Conservation (phyloP, 2,113 vertebrate species). For the Uria aalge region DNA sequence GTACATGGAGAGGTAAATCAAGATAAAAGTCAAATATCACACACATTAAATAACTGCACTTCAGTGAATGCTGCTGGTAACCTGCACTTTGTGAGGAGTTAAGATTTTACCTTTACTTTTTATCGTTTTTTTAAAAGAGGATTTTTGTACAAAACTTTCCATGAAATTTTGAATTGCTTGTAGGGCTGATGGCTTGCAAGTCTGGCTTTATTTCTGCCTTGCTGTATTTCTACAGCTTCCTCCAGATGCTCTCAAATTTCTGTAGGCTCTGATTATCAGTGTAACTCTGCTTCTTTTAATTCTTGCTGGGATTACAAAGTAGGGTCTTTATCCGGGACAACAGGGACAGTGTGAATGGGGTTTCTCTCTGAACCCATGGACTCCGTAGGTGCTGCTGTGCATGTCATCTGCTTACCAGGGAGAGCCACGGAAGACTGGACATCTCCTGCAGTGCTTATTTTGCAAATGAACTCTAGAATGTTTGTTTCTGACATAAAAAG, state of each 20-base stretch:
- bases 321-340: neutral
- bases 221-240: neutral
- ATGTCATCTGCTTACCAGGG: neutral
- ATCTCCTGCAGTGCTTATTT: neutral
- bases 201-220: neutral
- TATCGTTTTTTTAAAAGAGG: neutral
- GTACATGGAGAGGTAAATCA: neutral
- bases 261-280: neutral
- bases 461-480: neutral
- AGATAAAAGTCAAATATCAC: neutral
- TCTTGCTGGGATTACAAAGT: neutral
- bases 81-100: neutral
- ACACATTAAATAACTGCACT: neutral
- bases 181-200: neutral
- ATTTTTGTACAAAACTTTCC: neutral
- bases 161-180: neutral
- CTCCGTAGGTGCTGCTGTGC: neutral
- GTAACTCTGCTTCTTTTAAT: neutral
- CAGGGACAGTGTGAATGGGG: neutral
- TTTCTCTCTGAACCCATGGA: neutral
- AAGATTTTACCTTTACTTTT: neutral
- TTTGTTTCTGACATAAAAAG: neutral
- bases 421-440: neutral
- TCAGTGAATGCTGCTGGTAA: neutral
- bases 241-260: neutral